Evolutionary conservation across 2,113 vertebrate species (phyloP).

Genomic region (Nymphicus hollandicus): DNA sequence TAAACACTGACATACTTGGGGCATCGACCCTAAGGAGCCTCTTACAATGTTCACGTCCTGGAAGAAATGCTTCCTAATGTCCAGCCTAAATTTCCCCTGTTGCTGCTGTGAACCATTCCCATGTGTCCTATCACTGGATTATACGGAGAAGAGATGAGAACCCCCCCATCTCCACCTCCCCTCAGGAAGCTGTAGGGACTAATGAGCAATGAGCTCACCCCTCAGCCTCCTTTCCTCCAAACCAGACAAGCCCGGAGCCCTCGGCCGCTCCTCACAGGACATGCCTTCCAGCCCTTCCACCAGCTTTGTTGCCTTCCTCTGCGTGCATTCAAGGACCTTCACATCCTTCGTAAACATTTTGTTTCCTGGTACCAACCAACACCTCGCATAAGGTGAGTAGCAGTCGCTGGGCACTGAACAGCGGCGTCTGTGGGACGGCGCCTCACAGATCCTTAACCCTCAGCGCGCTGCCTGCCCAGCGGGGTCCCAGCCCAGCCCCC

Average conservation of each 20-base stretch:
- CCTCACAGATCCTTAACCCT: no score
- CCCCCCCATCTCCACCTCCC: background rate
- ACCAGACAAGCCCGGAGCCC: background rate
- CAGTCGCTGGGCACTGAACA: no score
- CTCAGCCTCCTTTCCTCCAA: background rate
- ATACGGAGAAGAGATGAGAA: background rate
- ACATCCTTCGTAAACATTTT: background rate
- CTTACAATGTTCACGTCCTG: background rate
- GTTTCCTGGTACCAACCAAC: no score
- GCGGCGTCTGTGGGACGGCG: rapidly evolving
- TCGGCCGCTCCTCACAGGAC: background rate
- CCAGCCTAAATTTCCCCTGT: background rate
- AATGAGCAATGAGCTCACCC: background rate
- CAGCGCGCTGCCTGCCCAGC: rapidly evolving
- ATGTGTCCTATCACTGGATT: background rate
- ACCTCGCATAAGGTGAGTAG: no score
- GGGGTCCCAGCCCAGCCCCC: rapidly evolving
- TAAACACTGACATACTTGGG: background rate
- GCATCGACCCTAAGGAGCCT: background rate
- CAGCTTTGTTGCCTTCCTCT: background rate
- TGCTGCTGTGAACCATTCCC: background rate
- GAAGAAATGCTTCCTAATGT: background rate
- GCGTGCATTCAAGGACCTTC: background rate
- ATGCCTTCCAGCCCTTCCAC: background rate
- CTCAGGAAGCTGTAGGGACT: background rate